Percentiles rank a stretch among this genome's conserved stretches.
phyloP scores from a whole-genome alignment of 2,797 vertebrate genomes.

The Centropyge bicolor region DNA sequence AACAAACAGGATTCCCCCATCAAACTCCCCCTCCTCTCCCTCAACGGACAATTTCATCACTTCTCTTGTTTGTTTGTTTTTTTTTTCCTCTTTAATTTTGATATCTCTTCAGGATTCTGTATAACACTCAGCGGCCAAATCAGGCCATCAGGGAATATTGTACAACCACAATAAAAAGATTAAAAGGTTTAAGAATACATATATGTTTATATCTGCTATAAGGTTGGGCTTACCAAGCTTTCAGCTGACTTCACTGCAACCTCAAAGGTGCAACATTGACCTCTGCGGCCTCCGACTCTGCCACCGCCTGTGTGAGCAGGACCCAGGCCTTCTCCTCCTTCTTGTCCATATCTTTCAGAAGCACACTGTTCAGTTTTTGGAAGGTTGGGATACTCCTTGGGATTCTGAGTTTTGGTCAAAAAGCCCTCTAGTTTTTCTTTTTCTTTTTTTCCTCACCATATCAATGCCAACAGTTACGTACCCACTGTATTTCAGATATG shows the following conservation, averaged over 20 bases:
- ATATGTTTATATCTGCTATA: conserved; percentile 86
- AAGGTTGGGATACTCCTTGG: conserved; percentile 65
- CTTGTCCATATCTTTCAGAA: conserved; percentile 72
- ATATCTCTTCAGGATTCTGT: conserved; percentile 89
- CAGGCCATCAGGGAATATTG: conserved; percentile 93
- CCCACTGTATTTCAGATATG: conserved; percentile 75
- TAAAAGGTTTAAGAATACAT: conserved; percentile 83
- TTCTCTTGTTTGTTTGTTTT: conserved; percentile 59
- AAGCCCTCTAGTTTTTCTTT: conserved; percentile 60
- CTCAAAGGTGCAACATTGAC: conserved; percentile 82
- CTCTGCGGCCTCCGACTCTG: conserved; percentile 72
- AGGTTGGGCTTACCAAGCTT: conserved; percentile 66
- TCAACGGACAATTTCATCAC: conserved; percentile 89
- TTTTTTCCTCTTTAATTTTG: conserved; percentile 68
- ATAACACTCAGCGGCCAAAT: conserved; percentile 92
- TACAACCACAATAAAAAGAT: conserved; percentile 89
- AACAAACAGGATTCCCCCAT: conserved; percentile 85
- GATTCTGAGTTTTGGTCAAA: conserved; percentile 62
- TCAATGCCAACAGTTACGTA: conserved; percentile 77
- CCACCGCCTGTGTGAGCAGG: conserved; percentile 49
- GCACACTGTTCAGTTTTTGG: conserved; percentile 76
- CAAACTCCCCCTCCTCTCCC: conserved; percentile 88
- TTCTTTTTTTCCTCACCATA: conserved; percentile 53
- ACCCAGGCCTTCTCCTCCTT: conserved; percentile 59
- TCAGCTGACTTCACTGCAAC: conserved; percentile 75